A percentile compares a stretch with the other conserved stretches of the same genome.
phyloP scores from a whole-genome alignment of 30 jellyfish, hydroid and myxozoan species.

The Turritopsis rubra region DNA sequence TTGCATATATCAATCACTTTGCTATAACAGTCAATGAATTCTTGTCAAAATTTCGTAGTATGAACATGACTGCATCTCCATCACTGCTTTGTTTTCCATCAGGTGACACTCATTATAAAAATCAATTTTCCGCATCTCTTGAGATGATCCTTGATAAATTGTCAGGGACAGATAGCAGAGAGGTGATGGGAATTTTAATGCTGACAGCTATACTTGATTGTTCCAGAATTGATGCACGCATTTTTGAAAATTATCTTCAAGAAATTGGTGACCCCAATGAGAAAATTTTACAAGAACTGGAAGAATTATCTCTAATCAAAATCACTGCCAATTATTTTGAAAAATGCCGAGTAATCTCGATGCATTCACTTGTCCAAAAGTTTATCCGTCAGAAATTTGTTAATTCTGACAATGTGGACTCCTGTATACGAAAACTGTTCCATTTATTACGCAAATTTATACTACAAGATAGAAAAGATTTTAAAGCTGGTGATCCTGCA shows the following conservation, averaged over 20 bases:
- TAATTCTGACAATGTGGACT: not conserved
- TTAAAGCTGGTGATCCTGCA: not conserved
- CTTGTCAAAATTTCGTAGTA: slow-evolving; percentile 26
- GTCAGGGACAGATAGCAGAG: not conserved
- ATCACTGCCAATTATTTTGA: not conserved
- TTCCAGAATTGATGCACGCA: not conserved
- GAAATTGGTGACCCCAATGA: not conserved
- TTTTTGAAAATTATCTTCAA: not conserved
- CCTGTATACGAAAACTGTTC: not conserved
- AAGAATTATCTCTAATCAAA: not conserved
- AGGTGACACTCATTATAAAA: slow-evolving; percentile 23
- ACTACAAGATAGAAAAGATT: not conserved
- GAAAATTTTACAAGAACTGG: not conserved
- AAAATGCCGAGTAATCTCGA: not conserved
- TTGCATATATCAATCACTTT: slow-evolving; percentile 2
- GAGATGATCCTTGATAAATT: slow-evolving; percentile 40
- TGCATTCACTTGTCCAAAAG: not conserved
- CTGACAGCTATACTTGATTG: not conserved
- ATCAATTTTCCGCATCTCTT: slow-evolving; percentile 38
- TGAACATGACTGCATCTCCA: not conserved
- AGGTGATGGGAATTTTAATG: not conserved
- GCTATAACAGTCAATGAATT: slow-evolving; percentile 4
- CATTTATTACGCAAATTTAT: not conserved
- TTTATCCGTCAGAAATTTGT: not conserved
- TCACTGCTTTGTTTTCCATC: slow-evolving; percentile 11